These are phyloP conservation scores for Diabrotica undecimpunctata DNA, from an alignment of 1,140 invertebrate species.

Conservation along the genomic window DNA sequence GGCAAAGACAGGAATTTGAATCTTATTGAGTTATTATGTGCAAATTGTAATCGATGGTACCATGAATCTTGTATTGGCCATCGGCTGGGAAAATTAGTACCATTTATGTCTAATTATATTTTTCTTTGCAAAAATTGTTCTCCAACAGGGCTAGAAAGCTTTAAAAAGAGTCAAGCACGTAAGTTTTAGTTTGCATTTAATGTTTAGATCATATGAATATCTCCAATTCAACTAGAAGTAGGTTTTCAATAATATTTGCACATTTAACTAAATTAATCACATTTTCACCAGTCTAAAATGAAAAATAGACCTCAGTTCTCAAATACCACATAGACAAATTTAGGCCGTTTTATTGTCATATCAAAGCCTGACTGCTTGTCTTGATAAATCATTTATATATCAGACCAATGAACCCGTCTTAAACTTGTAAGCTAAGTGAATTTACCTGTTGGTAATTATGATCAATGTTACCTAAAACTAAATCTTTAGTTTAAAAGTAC, in stretches of 20 bases:
- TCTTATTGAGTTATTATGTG: conserved; percentile 85
- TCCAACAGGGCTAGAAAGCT: conserved; percentile 81
- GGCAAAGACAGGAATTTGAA: conserved; percentile 90
- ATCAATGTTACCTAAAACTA: too few species aligned
- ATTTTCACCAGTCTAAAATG: too few species aligned
- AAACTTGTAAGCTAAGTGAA: too few species aligned
- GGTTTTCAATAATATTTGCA: too few species aligned
- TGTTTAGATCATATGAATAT: not conserved
- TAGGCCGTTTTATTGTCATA: too few species aligned
- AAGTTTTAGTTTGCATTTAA: conserved; percentile 49
- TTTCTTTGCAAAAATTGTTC: conserved; percentile 97
- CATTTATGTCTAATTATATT: conserved; percentile 94
- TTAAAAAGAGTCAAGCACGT: conserved; percentile 89
- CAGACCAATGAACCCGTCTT: not conserved
- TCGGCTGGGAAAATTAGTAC: conserved; percentile 85
- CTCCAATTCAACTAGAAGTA: conserved; percentile 28
- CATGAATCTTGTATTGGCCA: conserved; percentile 90
- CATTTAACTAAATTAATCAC: too few species aligned
- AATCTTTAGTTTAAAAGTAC: too few species aligned
- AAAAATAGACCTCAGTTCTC: too few species aligned
- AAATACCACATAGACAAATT: too few species aligned
- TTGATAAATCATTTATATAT: too few species aligned
- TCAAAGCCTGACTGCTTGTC: too few species aligned
- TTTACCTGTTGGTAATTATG: too few species aligned
- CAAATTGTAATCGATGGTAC: conserved; percentile 85